phyloP scores from a whole-genome alignment of 2,113 vertebrate genomes.

The Phycodurus eques region DNA sequence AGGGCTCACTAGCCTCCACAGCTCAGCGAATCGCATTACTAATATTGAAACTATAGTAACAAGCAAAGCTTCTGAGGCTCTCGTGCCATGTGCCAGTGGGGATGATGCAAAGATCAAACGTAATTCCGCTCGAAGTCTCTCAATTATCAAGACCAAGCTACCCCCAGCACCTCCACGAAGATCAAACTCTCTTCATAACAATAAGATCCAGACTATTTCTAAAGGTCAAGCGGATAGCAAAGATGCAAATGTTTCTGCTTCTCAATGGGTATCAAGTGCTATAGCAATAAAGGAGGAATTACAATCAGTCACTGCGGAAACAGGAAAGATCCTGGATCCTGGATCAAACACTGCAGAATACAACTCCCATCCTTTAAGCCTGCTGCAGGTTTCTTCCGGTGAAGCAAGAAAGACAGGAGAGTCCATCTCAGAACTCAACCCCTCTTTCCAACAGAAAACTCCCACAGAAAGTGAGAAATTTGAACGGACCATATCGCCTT shows the following conservation, averaged over 20 bases:
- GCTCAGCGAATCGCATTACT: constrained; percentile 59
- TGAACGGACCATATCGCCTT: constrained; percentile 91
- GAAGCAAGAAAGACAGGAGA: constrained; percentile 36
- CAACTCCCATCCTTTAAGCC: constrained; percentile 46
- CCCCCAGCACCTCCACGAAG: constrained; percentile 81
- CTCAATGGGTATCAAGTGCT: constrained; percentile 14
- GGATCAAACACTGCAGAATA: constrained; percentile 15
- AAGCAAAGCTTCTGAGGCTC: constrained; percentile 22
- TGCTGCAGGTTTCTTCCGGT: constrained; percentile 38
- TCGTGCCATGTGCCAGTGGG: constrained; percentile 47
- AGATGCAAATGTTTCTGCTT: constrained; percentile 26
- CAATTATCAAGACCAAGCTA: constrained; percentile 86
- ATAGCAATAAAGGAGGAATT: constrained; percentile 49
- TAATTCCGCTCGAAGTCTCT: constrained; percentile 78
- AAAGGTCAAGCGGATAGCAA: constrained; percentile 45
- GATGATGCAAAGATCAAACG: constrained; percentile 72
- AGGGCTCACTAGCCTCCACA: constrained; percentile 63
- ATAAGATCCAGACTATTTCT: constrained; percentile 72
- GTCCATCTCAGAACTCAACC: constrained; percentile 65
- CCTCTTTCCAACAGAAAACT: constrained; percentile 66
- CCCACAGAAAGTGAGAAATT: constrained; percentile 59
- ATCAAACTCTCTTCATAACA: constrained; percentile 85
- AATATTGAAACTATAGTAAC: constrained; percentile 38
- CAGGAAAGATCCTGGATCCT: constrained; percentile 14
- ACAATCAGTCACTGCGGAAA: constrained; percentile 30